Conservation (phyloP, 1,140 invertebrate genomes). For the Heliothis virescens region DNA sequence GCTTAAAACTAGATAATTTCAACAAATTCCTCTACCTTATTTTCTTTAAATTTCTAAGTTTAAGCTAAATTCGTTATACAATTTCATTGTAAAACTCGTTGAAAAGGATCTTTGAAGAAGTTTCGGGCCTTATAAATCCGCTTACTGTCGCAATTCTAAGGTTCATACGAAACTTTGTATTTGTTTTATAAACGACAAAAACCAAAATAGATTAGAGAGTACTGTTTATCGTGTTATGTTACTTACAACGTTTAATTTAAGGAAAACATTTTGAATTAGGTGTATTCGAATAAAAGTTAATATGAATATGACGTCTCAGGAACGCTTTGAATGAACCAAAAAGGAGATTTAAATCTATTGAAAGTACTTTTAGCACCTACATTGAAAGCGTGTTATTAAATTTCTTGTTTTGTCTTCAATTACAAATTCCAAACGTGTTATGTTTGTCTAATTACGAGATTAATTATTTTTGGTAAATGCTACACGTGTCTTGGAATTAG, state of each 20-base stretch:
- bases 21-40: neutral
- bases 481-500: no score
- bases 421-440: no score
- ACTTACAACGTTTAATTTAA: neutral
- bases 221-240: neutral
- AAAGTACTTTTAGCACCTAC: no score
- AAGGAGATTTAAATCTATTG: no score
- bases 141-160: slow-evolving; percentile 11
- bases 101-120: slow-evolving; percentile 2
- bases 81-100: neutral
- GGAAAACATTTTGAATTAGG: slow-evolving; percentile 2
- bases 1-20: no score
- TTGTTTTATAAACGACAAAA: slow-evolving; percentile 16
- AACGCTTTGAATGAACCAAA: slow-evolving; percentile 3
- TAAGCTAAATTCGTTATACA: neutral
- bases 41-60: neutral
- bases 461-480: no score
- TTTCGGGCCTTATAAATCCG: slow-evolving; percentile 22
- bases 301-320: neutral
- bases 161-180: slow-evolving; percentile 5
- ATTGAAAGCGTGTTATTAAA: neutral
- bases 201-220: neutral
- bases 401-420: neutral
- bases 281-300: neutral
- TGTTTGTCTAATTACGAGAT: no score